A percentile compares a stretch with the other conserved stretches of the same genome.
phyloP scores from a whole-genome alignment of 2,113 vertebrate genomes.

The Casuarius casuarius region DNA sequence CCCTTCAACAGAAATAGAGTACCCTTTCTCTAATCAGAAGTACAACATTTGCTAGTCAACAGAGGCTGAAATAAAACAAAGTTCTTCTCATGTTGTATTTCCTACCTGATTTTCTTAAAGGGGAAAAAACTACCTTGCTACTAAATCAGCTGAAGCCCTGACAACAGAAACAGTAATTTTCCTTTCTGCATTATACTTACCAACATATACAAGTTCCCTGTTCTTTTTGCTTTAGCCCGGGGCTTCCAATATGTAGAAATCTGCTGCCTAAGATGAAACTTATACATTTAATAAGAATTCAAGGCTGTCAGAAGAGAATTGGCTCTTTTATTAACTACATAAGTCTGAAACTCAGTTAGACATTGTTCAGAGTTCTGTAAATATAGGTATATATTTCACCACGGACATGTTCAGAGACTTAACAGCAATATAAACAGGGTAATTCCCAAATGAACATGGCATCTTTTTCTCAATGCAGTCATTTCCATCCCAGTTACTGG shows the following conservation, averaged over 20 bases:
- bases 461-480: slow-evolving; percentile 20
- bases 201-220: background rate
- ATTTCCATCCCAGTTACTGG: slow-evolving; percentile 12
- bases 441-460: background rate
- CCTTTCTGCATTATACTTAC: background rate
- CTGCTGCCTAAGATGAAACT: slow-evolving; percentile 49
- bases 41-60: background rate
- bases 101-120: background rate
- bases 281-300: slow-evolving; percentile 58
- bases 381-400: slow-evolving; percentile 54
- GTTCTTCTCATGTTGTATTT: background rate
- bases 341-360: slow-evolving; percentile 64
- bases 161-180: background rate
- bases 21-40: background rate
- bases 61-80: background rate
- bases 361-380: slow-evolving; percentile 36
- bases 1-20: background rate
- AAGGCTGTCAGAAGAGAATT: slow-evolving; percentile 57
- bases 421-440: slow-evolving; percentile 40
- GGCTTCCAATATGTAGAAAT: slow-evolving; percentile 36
- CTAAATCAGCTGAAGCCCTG: background rate
- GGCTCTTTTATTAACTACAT: slow-evolving; percentile 65
- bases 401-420: slow-evolving; percentile 17
- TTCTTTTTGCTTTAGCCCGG: background rate
- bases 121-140: background rate